Base-by-base conservation (phyloP, 1,140 invertebrate genomes). In the Drosophila murphyi region DNA sequence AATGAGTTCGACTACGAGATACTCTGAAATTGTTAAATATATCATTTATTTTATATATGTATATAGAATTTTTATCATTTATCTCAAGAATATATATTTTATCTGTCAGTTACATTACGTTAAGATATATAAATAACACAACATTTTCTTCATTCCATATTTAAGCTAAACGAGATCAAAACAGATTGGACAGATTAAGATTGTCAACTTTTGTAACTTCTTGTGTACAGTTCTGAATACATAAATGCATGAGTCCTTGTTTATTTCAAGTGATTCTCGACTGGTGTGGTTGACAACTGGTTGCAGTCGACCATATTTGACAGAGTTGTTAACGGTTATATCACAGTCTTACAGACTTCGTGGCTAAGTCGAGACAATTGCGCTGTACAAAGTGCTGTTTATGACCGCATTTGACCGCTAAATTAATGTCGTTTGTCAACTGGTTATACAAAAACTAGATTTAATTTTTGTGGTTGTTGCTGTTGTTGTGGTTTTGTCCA, bases 341-440 rank as follows among this genome's bases (percentile, higher is more conserved):
- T 88, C 83, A 85, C 64, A 41, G 35, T 47, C 51, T 67, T 50
- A 78, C 70, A 72, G 54, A 72, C 34, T 47, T 62, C 61, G 74
- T 69, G 59, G 39, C 32, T 35, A 20, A 43, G 41, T 28, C 35
- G 29, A 12, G 57, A 8, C 67, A 62, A 62, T 62, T 87, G 81
- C 73, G 77, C 45, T 52, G 63, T 55, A 48, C 32, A 50, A 65
- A 20, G 28, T 45, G 48, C 56, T 67, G 62, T 83, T 88, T 88
- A 80, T 76, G 83, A 69, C 63, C 72, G 31, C 51, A 69, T 68
- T 75, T 82, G 77, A 83, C 83, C 83, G 85, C 82, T 87, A 88
- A 75, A 47, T 72, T 41, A 54, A 56, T 47, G 64, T 50, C 37
- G 63, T 74, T 72, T 74, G 62, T 74, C 76, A 87, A 87, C 68